These are phyloP conservation scores for Euzophera pinguis DNA, from an alignment of 2,888 invertebrate genomes.

Conservation along the genomic window DNA sequence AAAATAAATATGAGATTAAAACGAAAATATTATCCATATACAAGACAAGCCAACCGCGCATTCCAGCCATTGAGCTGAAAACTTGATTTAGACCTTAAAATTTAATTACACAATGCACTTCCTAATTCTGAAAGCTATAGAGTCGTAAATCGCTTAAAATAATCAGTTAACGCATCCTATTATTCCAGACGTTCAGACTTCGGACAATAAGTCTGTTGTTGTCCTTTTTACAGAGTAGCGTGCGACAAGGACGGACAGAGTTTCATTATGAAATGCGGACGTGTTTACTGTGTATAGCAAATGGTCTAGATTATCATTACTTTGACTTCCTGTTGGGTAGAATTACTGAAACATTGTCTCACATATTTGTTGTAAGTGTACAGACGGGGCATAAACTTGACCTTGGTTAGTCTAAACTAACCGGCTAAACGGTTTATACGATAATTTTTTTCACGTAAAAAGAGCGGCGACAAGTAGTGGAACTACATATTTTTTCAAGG, in stretches of 20 bases:
- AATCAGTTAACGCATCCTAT: slow-evolving; percentile 6
- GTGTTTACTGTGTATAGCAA: not conserved
- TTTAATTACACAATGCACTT: slow-evolving; percentile 3
- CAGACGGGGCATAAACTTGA: too few relatives aligned
- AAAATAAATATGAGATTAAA: not conserved
- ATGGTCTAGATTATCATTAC: slow-evolving; percentile 7
- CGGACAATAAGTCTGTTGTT: slow-evolving; percentile 7
- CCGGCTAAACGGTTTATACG: too few relatives aligned
- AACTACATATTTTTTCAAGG: too few relatives aligned
- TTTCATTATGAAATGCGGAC: slow-evolving; percentile 11
- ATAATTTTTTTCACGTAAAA: too few relatives aligned
- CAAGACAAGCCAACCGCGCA: not conserved
- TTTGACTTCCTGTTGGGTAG: not conserved
- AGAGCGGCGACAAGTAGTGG: too few relatives aligned
- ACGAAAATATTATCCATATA: not conserved
- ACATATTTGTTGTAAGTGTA: not conserved
- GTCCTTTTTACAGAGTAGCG: not conserved
- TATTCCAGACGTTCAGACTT: slow-evolving; percentile 8
- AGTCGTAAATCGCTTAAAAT: not conserved
- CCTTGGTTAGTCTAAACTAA: too few relatives aligned
- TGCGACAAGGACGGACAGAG: not conserved
- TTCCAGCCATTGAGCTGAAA: not conserved
- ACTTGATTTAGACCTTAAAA: not conserved
- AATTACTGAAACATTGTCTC: not conserved
- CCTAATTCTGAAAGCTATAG: not conserved